Base-by-base conservation (phyloP, 2,888 invertebrate species). In the Kuschelorhynchus macadamiae region DNA sequence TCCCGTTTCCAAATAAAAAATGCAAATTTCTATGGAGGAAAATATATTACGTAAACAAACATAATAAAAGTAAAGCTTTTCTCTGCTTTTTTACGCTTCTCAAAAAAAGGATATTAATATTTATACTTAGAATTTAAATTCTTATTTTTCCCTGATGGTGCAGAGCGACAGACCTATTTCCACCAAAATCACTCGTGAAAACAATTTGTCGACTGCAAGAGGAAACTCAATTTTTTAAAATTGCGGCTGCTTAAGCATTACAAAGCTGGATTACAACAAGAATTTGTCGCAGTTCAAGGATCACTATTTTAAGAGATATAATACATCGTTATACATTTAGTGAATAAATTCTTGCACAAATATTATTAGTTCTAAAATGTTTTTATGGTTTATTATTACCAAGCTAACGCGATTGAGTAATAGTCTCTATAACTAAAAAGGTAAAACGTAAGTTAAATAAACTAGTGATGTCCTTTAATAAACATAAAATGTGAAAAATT, bases 11-110 rank as follows among this genome's bases (percentile, higher is more conserved):
- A 56, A 53, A 59, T 66, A 66, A 60, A 66, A 60, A 46, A 66
- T 60, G 66, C 20, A 66, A 66, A 66, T 65, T 56, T 46, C 46
- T 53, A 36, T 52, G 47, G 46, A 60, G 56, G 59, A 52, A 66
- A 66, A 59, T 66, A 59, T 59, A 66, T 66, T 66, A 57, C 59
- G 59, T 66, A 67, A 67, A 67, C 66, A 66, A 66, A 66, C 61
- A 60, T 61, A 56, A 67, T 55, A 55, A 67, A 55, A 60, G 61
- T 52, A 61, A 65, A 56, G 65, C 53, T 61, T 55, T 67, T 60
- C 56, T 39, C 41, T 30, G 49, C 18, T 17, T 67, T 64, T 67
- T 67, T 55, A 46, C 53, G 53, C 53, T 53, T 39, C 60, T 44
- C 12, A 52, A 53, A 50, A 61, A 61, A 50, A 56, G 55, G 61